Evolutionary conservation across 2,113 vertebrate species (phyloP), one percentile per base, ranked within the genome.

Genomic region (Heliornis fulica): DNA sequence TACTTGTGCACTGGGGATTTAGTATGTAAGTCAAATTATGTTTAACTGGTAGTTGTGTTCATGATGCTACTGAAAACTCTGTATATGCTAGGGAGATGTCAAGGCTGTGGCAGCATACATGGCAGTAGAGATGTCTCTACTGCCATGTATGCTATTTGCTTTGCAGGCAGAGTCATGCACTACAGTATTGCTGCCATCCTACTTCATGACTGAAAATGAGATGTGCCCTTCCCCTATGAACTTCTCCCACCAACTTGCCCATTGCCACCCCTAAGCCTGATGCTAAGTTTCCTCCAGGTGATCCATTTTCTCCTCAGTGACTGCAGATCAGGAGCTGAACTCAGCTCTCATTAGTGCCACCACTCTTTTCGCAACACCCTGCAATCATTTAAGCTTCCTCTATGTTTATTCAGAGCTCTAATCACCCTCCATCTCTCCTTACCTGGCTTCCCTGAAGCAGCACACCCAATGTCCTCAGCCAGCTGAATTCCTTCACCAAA

Each of bases 401-500:
- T 8, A 7, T 26, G 7, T 91, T 31, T 11, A 6, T 53, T 56
- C 43, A 48, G 34, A 46, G 3, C 1, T 31, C 26, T 61, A 17
- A 41, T 13, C 15, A 29, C 4, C 15, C 83, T 56, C 29, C 18
- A 28, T 9, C 8, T 69, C 21, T 17, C 15, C 54, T 74, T 46
- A 46, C 4, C 29, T 0, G 0, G 7, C 13, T 82, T 64, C 57
- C 28, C 32, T 70, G 11, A 23, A 83, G 36, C 26, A 61, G 16
- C 31, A 43, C 7, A 34, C 13, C 7, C 28, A 0, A 2, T 2
- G 0, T 43, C 40, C n/a, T 75, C 61, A 45, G 18, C 7, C 64
- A 80, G 51, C 10, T 6, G 13, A 77, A 60, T 43, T 82, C 28
- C n/a, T 78, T 71, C 25, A 32, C 21, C 14, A 17, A 46, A 81